Conservation (phyloP, 2,113 vertebrate genomes). For the Nothoprocta pentlandii region DNA sequence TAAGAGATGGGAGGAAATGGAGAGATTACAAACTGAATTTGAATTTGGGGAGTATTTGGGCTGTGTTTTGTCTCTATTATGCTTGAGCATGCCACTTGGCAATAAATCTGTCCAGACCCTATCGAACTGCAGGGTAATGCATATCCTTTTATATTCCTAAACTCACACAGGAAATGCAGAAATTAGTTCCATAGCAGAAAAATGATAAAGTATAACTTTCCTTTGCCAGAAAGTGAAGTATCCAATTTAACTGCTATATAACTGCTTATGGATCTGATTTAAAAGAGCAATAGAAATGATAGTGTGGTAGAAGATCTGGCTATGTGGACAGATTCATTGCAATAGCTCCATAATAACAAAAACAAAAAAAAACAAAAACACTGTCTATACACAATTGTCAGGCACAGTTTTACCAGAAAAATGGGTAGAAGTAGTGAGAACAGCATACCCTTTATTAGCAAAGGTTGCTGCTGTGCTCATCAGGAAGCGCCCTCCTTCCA, state of each 20-base stretch:
- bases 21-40: conserved; percentile 68
- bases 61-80: conserved; percentile 60
- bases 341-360: neutral
- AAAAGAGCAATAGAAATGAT: neutral
- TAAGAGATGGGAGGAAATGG: conserved; percentile 56
- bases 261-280: neutral
- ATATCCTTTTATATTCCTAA: conserved; percentile 58
- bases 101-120: conserved; percentile 65
- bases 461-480: neutral
- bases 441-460: neutral
- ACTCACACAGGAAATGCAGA: neutral
- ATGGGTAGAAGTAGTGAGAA: neutral
- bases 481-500: neutral
- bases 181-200: neutral
- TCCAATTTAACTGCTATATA: neutral
- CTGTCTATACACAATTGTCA: neutral
- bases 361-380: neutral
- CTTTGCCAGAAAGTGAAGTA: neutral
- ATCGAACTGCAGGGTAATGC: conserved; percentile 53
- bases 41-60: conserved; percentile 31
- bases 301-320: neutral
- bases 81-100: conserved; percentile 49
- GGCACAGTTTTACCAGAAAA: neutral
- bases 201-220: neutral
- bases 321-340: neutral